Base-by-base conservation (phyloP, 35 echinoderm and acorn worm species). In the Lytechinus pictus region DNA sequence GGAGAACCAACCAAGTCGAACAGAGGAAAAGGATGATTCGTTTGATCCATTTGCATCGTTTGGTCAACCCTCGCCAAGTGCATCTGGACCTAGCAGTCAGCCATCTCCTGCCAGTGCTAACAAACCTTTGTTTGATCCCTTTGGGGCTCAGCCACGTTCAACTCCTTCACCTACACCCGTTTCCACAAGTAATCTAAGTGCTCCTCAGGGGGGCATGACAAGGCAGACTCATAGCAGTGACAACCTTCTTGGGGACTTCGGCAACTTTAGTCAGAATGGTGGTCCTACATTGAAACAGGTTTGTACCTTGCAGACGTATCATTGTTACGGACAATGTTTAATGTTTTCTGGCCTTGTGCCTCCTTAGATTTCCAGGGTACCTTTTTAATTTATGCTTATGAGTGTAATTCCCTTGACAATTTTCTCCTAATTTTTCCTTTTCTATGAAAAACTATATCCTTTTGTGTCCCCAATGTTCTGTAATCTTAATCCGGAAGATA, bases 1-100 rank as follows among this genome's bases (percentile, higher is more conserved):
- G 61, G 21, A 89, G 94, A 58, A 52, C 86, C 54, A 27, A 24
- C 87, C 21, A 28, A 95, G 52, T n/a, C 29, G 52, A 58, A 61
- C 92, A 13, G 89, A 72, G 54, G 28, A n/a, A 86, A 61, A 94
- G 54, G 93, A 94, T n/a, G 94, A 97, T 58, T 19, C 96, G 6
- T 99, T 99, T 97, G 98, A 99, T 94, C 97, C 97, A 1, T 99
- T 99, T 95, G 95, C 95, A 29, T 27, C 94, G 0, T 94, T 79
- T 5, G 58, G 28, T 21, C 87, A 61, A 66, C 3, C 54, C 54
- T 54, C 55, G 3, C 28, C 52, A 57, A 96, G 86, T 44, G 33
- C 9, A 79, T 90, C 88, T 13, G 52, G 29, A 12, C 33, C 29
- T 54, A 27, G 29, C 88, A 44, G 52, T 44, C 88, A 90, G 88